phyloP scores from a whole-genome alignment of 2,113 vertebrate genomes.

The Brachypodius melanocephalos region DNA sequence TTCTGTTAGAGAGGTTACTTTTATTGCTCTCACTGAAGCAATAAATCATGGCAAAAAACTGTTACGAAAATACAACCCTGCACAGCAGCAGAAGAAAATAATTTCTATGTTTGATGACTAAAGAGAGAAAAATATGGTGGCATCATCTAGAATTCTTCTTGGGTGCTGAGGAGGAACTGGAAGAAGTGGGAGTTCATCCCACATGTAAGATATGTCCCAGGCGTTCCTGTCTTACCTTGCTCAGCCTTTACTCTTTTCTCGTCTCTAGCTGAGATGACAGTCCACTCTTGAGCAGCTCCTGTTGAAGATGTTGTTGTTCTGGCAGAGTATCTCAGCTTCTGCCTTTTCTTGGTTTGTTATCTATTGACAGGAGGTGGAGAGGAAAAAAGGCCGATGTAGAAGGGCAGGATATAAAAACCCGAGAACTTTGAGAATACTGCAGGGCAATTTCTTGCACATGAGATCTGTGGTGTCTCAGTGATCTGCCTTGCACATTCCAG shows the following conservation, averaged over 20 bases:
- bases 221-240: not conserved
- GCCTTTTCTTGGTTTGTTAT: not conserved
- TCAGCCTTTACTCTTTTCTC: not conserved
- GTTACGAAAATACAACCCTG: not conserved
- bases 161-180: not conserved
- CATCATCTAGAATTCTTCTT: not conserved
- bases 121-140: not conserved
- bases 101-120: not conserved
- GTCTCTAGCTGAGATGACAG: not conserved
- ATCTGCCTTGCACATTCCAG: not conserved
- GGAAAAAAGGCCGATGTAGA: not conserved
- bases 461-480: not conserved
- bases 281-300: not conserved
- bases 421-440: not conserved
- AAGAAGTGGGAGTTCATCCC: not conserved
- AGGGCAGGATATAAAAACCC: not conserved
- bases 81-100: not conserved
- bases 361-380: not conserved
- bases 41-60: not conserved
- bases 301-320: not conserved
- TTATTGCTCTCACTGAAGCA: not conserved
- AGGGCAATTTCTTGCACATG: not conserved
- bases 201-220: rapidly evolving
- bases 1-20: not conserved
- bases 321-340: not conserved